phyloP scores from a whole-genome alignment of 2,888 invertebrate species.

The Ptycholaimellus sp. region DNA sequence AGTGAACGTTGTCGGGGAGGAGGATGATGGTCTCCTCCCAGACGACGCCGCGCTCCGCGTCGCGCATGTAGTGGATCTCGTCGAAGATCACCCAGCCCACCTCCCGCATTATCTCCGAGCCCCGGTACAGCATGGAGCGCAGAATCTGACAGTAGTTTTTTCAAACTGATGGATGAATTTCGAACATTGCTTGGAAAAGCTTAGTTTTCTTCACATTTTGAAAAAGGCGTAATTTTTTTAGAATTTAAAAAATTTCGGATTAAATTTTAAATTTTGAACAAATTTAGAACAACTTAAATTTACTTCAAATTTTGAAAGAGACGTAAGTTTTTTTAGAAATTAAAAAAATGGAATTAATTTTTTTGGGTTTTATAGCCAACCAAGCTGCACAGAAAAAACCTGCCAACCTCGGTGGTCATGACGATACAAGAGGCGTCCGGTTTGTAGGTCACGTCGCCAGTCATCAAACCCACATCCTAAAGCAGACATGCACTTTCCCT shows the following conservation, averaged over 20 bases:
- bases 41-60: constrained; percentile 87
- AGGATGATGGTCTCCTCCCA: constrained; percentile 98
- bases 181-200: too few relatives aligned
- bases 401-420: constrained; percentile 98
- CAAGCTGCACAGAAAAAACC: too few relatives aligned
- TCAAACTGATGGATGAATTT: too few relatives aligned
- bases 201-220: too few relatives aligned
- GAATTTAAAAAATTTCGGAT: too few relatives aligned
- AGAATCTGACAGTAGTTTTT: constrained; percentile 46
- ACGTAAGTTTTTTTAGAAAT: too few relatives aligned
- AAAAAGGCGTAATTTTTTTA: too few relatives aligned
- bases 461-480: constrained; percentile 82
- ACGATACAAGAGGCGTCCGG: constrained; percentile 89
- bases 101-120: constrained; percentile 93
- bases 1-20: constrained; percentile 84
- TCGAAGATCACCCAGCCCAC: constrained; percentile 99
- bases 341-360: too few relatives aligned
- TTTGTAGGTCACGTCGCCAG: constrained; percentile 97
- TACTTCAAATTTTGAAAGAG: too few relatives aligned
- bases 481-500: constrained; percentile 9
- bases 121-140: constrained; percentile 88
- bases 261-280: too few relatives aligned
- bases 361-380: too few relatives aligned
- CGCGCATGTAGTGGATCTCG: constrained; percentile 99
- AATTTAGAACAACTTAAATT: too few relatives aligned